Evolutionary conservation across 2,888 invertebrate genomes (phyloP).

Genomic region (Anaspis maculata): DNA sequence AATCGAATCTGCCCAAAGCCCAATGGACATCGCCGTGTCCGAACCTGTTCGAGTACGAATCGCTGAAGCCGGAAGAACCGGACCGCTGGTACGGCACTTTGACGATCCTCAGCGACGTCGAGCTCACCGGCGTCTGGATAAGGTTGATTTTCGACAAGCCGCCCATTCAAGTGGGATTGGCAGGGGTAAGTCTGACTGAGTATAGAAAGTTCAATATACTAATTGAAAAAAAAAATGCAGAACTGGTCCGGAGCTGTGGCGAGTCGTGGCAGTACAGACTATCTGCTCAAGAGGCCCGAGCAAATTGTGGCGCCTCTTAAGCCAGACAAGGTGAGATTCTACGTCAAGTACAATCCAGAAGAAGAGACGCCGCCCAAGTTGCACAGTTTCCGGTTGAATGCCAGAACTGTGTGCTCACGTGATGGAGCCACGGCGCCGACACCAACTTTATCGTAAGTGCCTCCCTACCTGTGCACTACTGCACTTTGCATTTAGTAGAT

Average conservation of each 20-base stretch:
- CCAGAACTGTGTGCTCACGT: too few species aligned
- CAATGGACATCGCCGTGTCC: constrained; percentile 47
- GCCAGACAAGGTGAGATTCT: constrained; percentile 49
- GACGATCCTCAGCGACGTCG: constrained; percentile 47
- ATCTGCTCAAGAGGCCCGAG: constrained; percentile 51
- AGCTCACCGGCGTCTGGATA: constrained; percentile 51
- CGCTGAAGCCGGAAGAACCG: constrained; percentile 38
- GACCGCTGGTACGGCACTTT: constrained; percentile 56
- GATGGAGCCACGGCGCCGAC: constrained; percentile 38
- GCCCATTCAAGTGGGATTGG: constrained; percentile 22
- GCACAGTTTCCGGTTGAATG: constrained; percentile 42
- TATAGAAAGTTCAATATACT: too few species aligned
- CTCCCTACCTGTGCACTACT: too few species aligned
- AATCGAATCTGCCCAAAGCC: too few species aligned
- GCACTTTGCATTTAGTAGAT: too few species aligned
- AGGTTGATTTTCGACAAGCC: constrained; percentile 45
- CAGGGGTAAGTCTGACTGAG: too few species aligned
- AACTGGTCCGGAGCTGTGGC: constrained; percentile 51
- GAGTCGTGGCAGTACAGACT: constrained; percentile 50
- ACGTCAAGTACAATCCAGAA: constrained; percentile 50
- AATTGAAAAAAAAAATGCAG: constrained; percentile 22
- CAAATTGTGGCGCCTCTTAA: constrained; percentile 49
- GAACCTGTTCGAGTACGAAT: constrained; percentile 50
- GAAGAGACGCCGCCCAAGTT: constrained; percentile 42
- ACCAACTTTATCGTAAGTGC: too few species aligned